Evolutionary conservation across 2,888 invertebrate genomes (phyloP).

Genomic region (Tenthredo scrophulariae): DNA sequence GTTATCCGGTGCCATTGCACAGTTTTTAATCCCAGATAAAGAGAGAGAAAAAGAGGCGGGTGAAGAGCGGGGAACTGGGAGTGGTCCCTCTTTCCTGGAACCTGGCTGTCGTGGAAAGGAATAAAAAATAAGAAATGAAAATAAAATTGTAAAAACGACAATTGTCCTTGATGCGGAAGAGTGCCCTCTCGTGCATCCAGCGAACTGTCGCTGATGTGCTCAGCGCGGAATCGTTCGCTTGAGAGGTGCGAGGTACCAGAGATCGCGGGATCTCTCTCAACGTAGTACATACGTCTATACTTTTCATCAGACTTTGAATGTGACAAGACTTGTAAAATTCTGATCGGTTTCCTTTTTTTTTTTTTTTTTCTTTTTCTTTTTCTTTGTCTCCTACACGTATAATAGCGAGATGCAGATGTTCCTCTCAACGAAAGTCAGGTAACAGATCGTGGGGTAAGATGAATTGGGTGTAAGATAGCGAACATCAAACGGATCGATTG

Average conservation of each 20-base stretch:
- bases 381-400: background rate
- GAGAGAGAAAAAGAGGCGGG: background rate
- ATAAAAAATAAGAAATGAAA: conserved; percentile 27
- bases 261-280: background rate
- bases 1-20: background rate
- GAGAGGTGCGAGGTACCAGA: background rate
- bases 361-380: background rate
- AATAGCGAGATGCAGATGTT: background rate
- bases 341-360: background rate
- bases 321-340: background rate
- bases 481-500: conserved; percentile 58
- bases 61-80: background rate
- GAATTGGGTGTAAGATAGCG: conserved; percentile 47
- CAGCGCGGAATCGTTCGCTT: background rate
- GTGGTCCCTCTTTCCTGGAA: background rate
- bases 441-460: conserved; percentile 55
- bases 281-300: background rate
- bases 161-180: conserved; percentile 39
- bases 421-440: background rate
- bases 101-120: background rate
- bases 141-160: conserved; percentile 2
- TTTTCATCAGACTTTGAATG: background rate
- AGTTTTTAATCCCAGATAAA: conserved; percentile 15
- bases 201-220: conserved; percentile 22
- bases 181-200: conserved; percentile 10